Base-by-base conservation (phyloP, 2,797 vertebrate genomes). In the Bradypodion ventrale region DNA sequence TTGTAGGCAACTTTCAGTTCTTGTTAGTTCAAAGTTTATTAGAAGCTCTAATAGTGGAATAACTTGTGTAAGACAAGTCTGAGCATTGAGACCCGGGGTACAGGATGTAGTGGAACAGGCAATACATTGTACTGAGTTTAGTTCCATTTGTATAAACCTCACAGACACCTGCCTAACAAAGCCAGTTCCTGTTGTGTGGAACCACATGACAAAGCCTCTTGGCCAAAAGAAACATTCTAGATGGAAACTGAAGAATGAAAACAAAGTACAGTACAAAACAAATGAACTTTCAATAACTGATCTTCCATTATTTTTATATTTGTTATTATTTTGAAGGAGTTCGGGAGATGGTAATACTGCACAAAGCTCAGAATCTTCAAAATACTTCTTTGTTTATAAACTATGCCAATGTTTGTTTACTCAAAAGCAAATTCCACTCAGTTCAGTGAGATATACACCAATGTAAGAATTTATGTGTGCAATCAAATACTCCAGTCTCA, bases 151-250 rank as follows among this genome's bases (percentile, higher is more conserved):
- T 75, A 84, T 0, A 0, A 93, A 88, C 83, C 82, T 74, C 10
- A 1, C 16, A 25, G 91, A 85, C 85, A 78, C 81, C 84, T 91
- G 82, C 76, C 83, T 83, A 75, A 87, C 74, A 78, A 93, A 85
- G 37, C 80, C 46, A 60, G 15, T 79, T 63, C 44, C 42, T 91
- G 93, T 21, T 87, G 69, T 75, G 90, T 35, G 80, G 37, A 82
- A 87, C 44, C 89, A 88, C 84, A 87, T 92, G 91, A 92, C 16
- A 77, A 78, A 25, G 86, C 66, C 70, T 89, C 87, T 62, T 42
- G 75, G 86, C 75, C 85, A 91, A 77, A 80, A 82, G 68, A 92
- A 90, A 89, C 46, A 72, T 49, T 83, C 83, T 90, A 93, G 89
- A 90, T 90, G 86, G 85, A 86, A 92, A 52, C 5, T 77, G 72